Evolutionary conservation across 2,888 invertebrate species (phyloP).

Genomic region (Villa cingulata): DNA sequence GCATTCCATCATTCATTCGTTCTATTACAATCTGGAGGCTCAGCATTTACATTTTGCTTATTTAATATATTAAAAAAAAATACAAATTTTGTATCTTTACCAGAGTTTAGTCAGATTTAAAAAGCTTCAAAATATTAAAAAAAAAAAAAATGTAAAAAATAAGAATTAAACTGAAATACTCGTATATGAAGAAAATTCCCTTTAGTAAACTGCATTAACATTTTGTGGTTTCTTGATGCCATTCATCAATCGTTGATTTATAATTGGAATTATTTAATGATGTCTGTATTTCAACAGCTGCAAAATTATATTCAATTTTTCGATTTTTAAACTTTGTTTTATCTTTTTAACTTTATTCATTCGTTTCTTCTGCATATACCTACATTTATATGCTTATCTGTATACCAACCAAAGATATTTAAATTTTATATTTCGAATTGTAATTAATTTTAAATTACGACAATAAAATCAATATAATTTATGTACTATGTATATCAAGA

Average conservation of each 20-base stretch:
- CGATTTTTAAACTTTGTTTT: too few species aligned
- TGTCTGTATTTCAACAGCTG: neutral
- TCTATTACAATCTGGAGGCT: too few species aligned
- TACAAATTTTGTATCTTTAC: too few species aligned
- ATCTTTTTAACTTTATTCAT: too few species aligned
- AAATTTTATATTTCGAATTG: neutral
- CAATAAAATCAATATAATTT: neutral
- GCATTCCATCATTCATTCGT: neutral
- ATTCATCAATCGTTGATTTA: conserved; percentile 8
- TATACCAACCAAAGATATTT: too few species aligned
- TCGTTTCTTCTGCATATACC: too few species aligned
- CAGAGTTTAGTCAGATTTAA: too few species aligned
- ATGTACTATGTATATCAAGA: too few species aligned
- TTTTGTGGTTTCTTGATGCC: conserved; percentile 4
- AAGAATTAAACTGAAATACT: neutral
- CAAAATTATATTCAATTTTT: neutral
- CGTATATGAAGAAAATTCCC: neutral
- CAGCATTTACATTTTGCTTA: too few species aligned
- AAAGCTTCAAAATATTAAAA: too few species aligned
- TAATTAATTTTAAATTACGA: neutral
- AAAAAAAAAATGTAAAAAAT: neutral
- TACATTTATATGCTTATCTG: too few species aligned
- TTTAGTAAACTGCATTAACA: neutral
- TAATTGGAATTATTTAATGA: neutral
- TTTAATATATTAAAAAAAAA: too few species aligned